Evolutionary conservation across 2,113 vertebrate genomes (phyloP).

Genomic region (Odontesthes bonariensis): DNA sequence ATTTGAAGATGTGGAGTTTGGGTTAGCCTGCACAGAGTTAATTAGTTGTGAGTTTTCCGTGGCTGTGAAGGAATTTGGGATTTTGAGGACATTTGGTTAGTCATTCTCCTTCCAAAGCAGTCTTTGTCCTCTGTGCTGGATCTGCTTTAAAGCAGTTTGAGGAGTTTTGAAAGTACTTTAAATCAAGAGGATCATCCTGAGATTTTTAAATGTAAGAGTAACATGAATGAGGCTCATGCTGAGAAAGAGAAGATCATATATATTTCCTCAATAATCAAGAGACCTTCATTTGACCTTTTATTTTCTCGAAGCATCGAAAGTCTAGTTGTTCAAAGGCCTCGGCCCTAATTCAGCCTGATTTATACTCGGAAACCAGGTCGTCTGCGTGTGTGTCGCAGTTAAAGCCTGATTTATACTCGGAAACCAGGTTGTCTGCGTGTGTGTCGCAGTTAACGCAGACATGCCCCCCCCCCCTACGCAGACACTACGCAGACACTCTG

Average conservation of each 20-base stretch:
- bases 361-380: no score
- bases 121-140: not conserved
- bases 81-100: not conserved
- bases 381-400: no score
- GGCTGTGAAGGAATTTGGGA: slow-evolving; percentile 27
- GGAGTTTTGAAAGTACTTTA: not conserved
- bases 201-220: not conserved
- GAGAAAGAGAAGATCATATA: not conserved
- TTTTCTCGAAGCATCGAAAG: not conserved
- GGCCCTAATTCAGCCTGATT: no score
- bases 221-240: not conserved
- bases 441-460: no score
- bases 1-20: slow-evolving; percentile 16
- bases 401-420: no score
- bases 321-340: not conserved
- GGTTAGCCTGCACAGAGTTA: slow-evolving; percentile 25
- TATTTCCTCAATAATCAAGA: not conserved
- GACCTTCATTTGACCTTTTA: not conserved
- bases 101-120: not conserved
- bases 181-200: not conserved
- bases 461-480: no score
- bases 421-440: no score
- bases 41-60: slow-evolving; percentile 30
- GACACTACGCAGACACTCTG: no score
- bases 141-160: not conserved